These are phyloP conservation scores for Peromyscus leucopus DNA, from an alignment of 2,113 vertebrate genomes.

Conservation along the genomic window DNA sequence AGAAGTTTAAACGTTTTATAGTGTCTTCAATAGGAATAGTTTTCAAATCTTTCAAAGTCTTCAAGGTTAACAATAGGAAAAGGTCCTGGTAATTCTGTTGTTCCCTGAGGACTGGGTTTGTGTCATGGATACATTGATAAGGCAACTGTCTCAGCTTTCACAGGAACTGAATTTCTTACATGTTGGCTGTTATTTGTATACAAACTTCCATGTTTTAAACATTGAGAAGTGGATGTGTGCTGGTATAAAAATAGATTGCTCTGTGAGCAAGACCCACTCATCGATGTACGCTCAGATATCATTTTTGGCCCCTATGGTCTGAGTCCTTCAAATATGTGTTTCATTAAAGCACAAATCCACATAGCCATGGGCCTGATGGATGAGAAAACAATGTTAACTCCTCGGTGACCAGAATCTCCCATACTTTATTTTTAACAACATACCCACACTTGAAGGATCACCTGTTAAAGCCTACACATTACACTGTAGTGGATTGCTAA, in stretches of 20 bases:
- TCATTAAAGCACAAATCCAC: not conserved
- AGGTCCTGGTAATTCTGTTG: not conserved
- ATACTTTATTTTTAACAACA: not conserved
- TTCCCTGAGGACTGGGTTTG: not conserved
- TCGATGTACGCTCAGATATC: not conserved
- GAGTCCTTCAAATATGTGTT: not conserved
- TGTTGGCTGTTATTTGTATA: not conserved
- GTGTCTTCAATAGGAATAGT: slow-evolving; percentile 5
- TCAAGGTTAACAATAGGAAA: not conserved
- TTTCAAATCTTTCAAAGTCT: slow-evolving; percentile 34
- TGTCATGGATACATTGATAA: not conserved
- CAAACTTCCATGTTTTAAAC: not conserved
- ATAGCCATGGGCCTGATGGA: not conserved
- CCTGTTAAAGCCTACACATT: not conserved
- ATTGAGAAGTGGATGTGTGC: not conserved
- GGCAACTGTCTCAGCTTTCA: not conserved
- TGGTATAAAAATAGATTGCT: not conserved
- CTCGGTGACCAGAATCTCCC: not conserved
- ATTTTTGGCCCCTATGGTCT: not conserved
- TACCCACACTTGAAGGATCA: not conserved
- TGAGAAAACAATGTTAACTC: not conserved
- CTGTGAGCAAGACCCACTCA: not conserved
- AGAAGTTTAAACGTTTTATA: not conserved
- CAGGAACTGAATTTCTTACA: not conserved
- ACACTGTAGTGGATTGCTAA: not conserved